Percentiles rank a stretch among this genome's conserved stretches.
Conservation (phyloP, 2,888 invertebrate species). For the Eupithecia centaureata region DNA sequence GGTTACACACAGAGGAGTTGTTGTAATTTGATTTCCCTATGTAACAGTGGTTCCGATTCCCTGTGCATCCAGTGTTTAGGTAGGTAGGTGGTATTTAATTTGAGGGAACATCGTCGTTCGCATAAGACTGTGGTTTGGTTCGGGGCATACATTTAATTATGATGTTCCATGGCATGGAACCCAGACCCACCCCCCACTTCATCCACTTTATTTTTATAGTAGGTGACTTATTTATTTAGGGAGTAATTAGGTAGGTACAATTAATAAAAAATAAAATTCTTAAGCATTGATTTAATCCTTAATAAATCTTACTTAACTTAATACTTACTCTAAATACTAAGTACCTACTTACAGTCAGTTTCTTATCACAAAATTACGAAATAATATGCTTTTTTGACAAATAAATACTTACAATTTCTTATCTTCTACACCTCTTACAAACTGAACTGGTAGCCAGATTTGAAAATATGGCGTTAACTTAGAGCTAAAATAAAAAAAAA, state of each 20-base stretch:
- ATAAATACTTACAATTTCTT: slow-evolving; percentile 13
- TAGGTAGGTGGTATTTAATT: neutral
- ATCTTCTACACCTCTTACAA: slow-evolving; percentile 3
- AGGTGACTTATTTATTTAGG: no score
- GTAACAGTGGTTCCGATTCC: neutral
- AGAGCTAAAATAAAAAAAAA: slow-evolving; percentile 28
- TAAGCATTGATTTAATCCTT: neutral
- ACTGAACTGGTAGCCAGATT: slow-evolving; percentile 19
- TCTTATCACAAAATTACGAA: slow-evolving; percentile 37
- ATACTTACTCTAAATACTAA: neutral
- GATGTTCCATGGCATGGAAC: neutral
- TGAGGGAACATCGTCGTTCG: neutral
- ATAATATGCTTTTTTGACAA: slow-evolving; percentile 3
- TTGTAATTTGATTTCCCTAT: no score
- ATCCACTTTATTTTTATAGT: no score
- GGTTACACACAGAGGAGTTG: no score
- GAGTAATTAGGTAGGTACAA: no score
- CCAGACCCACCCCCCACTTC: no score
- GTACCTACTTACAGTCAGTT: slow-evolving; percentile 40
- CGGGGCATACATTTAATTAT: neutral
- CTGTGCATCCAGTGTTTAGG: neutral
- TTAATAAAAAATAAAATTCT: no score
- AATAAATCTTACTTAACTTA: neutral
- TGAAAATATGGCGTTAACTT: slow-evolving; percentile 40
- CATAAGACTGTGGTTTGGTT: neutral